Conservation (phyloP, 2,797 vertebrate species). For the Pelochelys cantorii region DNA sequence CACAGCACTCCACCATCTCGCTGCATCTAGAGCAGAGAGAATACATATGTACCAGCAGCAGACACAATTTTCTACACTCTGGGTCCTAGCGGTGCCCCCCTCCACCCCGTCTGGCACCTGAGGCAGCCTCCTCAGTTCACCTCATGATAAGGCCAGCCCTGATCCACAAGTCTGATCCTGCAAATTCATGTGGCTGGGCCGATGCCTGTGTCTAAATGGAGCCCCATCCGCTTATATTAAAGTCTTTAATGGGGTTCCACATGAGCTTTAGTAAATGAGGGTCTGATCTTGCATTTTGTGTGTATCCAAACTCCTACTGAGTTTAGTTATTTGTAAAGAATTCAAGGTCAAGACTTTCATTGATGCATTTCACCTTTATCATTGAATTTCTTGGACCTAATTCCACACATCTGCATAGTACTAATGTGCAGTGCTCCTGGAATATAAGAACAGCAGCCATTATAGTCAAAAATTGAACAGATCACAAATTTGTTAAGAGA, state of each 20-base stretch:
- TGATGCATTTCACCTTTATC: neutral
- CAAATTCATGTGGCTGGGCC: constrained; percentile 11
- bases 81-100: no score
- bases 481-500: constrained; percentile 69
- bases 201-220: constrained; percentile 35
- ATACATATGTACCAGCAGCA: no score
- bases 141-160: no score
- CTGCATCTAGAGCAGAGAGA: no score
- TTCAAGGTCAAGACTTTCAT: constrained; percentile 21
- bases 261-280: constrained; percentile 48
- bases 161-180: neutral
- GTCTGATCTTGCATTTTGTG: neutral
- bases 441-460: neutral
- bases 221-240: constrained; percentile 48
- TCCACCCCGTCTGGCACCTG: no score
- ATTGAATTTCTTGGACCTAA: neutral
- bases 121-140: no score
- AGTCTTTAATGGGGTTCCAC: constrained; percentile 2
- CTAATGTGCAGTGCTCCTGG: constrained; percentile 28
- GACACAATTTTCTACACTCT: no score
- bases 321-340: constrained; percentile 38
- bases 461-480: neutral
- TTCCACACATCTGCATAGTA: constrained; percentile 47
- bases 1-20: no score
- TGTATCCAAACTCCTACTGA: neutral